These are phyloP conservation scores for Macquaria australasica DNA, from an alignment of 2,113 vertebrate species.

Conservation along the genomic window DNA sequence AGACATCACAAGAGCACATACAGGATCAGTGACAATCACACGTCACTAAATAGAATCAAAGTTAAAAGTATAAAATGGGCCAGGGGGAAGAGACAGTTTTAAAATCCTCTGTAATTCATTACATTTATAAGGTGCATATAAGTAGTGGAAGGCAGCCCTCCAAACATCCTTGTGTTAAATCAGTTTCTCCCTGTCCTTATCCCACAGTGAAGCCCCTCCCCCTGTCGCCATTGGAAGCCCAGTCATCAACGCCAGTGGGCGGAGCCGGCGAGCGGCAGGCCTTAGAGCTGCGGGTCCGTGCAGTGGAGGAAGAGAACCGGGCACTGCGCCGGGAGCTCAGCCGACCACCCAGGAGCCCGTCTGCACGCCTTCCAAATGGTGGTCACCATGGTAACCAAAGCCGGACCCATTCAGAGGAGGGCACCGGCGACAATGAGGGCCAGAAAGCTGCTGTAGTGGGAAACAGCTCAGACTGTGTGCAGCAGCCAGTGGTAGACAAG, in stretches of 20 bases:
- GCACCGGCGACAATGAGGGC: constrained; percentile 92
- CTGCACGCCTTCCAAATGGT: constrained; percentile 55
- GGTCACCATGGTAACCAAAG: constrained; percentile 87
- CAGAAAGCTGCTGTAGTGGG: constrained; percentile 88
- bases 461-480: constrained; percentile 94
- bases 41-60: no score
- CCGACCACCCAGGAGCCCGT: constrained; percentile 83
- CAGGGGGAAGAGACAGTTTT: no score
- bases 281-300: constrained; percentile 92
- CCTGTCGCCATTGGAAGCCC: constrained; percentile 90
- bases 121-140: no score
- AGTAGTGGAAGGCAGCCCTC: no score
- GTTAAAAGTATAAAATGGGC: no score
- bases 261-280: constrained; percentile 89
- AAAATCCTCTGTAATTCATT: no score
- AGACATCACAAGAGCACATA: no score
- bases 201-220: constrained; percentile 93
- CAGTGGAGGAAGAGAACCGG: constrained; percentile 96
- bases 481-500: constrained; percentile 95
- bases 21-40: no score
- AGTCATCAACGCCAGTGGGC: constrained; percentile 85
- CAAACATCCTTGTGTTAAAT: neutral
- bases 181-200: neutral
- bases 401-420: constrained; percentile 93
- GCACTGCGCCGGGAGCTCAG: constrained; percentile 92